Evolutionary conservation across 1,140 invertebrate species (phyloP).

Genomic region (Coelopa frigida): DNA sequence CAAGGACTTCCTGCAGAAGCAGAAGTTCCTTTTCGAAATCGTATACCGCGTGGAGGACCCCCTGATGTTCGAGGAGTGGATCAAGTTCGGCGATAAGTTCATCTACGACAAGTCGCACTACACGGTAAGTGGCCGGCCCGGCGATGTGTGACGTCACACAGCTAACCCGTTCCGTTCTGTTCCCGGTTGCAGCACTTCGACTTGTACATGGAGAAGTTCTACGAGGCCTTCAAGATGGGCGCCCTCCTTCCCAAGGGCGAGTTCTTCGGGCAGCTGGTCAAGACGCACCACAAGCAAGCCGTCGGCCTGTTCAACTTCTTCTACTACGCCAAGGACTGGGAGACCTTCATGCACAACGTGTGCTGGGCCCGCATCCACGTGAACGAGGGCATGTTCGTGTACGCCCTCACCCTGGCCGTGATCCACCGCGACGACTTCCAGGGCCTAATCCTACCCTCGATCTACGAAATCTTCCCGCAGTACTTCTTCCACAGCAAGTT

Average conservation of each 20-base stretch:
- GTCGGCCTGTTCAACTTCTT: slow-evolving; percentile 59
- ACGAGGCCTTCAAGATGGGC: slow-evolving; percentile 50
- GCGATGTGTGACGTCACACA: too few relatives aligned
- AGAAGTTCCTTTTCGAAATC: slow-evolving; percentile 56
- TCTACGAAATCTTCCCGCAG: slow-evolving; percentile 58
- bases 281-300: slow-evolving; percentile 56
- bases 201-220: slow-evolving; percentile 53
- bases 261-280: slow-evolving; percentile 56
- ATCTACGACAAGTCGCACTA: slow-evolving; percentile 26
- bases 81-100: slow-evolving; percentile 24
- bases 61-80: slow-evolving; percentile 31
- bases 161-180: too few relatives aligned
- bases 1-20: slow-evolving; percentile 46
- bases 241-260: slow-evolving; percentile 51
- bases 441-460: slow-evolving; percentile 52
- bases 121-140: slow-evolving; percentile 24
- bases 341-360: slow-evolving; percentile 56
- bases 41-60: slow-evolving; percentile 51
- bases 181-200: slow-evolving; percentile 46
- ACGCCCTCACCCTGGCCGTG: slow-evolving; percentile 52
- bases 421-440: slow-evolving; percentile 50
- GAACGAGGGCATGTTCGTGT: slow-evolving; percentile 55
- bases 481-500: slow-evolving; percentile 53
- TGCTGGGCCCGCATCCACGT: slow-evolving; percentile 51
- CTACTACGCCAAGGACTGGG: slow-evolving; percentile 60